A percentile compares a stretch with the other conserved stretches of the same genome.
Conservation (phyloP, 2,888 invertebrate genomes). For the Ichneumoninae sp. region DNA sequence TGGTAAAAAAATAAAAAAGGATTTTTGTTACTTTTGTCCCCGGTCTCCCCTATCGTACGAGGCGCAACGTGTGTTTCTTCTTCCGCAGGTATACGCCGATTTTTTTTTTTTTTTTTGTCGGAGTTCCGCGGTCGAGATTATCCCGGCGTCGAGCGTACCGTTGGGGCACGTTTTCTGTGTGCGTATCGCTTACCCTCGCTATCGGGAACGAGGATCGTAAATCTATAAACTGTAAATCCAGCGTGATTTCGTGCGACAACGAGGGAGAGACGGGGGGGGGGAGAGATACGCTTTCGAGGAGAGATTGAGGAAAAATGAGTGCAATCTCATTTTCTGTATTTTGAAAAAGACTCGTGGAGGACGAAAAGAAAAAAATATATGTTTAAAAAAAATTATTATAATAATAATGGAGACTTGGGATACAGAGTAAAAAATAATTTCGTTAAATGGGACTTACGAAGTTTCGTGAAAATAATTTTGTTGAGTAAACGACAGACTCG, state of each 20-base stretch:
- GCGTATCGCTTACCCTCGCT: conserved; percentile 65
- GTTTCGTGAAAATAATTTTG: too few species aligned
- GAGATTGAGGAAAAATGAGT: conserved; percentile 20
- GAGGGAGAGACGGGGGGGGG: conserved; percentile 20
- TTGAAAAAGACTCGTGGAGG: neutral
- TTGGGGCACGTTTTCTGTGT: conserved; percentile 47
- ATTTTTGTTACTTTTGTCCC: too few species aligned
- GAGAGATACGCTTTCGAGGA: neutral
- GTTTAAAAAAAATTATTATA: conserved; percentile 7
- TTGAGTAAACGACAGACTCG: too few species aligned
- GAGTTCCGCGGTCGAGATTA: conserved; percentile 25
- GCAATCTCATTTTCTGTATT: conserved; percentile 16
- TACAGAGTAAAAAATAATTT: too few species aligned
- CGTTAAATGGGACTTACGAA: too few species aligned
- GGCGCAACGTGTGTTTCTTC: too few species aligned
- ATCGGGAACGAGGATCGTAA: conserved; percentile 74
- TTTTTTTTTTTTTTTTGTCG: neutral
- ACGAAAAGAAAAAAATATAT: conserved; percentile 15
- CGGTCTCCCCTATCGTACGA: too few species aligned
- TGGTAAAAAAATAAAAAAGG: too few species aligned
- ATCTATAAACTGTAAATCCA: conserved; percentile 80
- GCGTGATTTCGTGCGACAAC: conserved; percentile 75
- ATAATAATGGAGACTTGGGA: conserved; percentile 7
- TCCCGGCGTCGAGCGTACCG: conserved; percentile 23
- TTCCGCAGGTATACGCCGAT: conserved; percentile 5